Evolutionary conservation across 2,113 vertebrate species (phyloP).

Genomic region (Caloenas nicobarica): DNA sequence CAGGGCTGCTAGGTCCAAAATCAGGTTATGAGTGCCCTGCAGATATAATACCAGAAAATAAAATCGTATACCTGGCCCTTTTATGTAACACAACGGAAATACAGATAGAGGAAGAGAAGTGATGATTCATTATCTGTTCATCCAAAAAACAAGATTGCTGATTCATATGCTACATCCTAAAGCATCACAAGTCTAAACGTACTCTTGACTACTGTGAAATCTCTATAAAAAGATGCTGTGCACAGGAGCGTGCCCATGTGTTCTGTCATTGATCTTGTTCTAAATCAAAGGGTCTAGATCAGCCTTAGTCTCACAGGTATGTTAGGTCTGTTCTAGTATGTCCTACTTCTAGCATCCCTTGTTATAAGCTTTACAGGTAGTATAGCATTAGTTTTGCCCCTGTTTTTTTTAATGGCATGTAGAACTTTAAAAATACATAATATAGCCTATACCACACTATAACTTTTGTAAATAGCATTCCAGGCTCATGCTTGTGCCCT

Average conservation of each 20-base stretch:
- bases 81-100: background rate
- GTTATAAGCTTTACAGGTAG: background rate
- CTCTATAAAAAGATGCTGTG: background rate
- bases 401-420: background rate
- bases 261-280: background rate
- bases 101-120: background rate
- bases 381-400: background rate
- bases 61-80: background rate
- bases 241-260: background rate
- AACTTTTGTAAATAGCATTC: background rate
- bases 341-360: background rate
- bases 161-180: slow-evolving; percentile 16
- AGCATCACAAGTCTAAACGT: background rate
- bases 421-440: background rate
- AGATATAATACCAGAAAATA: slow-evolving; percentile 34
- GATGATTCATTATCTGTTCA: slow-evolving; percentile 61
- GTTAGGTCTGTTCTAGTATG: background rate
- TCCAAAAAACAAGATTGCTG: slow-evolving; percentile 12
- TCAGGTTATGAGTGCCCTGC: slow-evolving; percentile 26
- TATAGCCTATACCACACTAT: background rate
- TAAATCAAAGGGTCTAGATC: background rate
- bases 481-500: background rate
- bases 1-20: background rate
- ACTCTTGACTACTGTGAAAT: background rate
- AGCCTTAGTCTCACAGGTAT: background rate